Percentiles rank a stretch among this genome's conserved stretches.
These are phyloP conservation scores for Danio tinwini DNA, from an alignment of 2,797 vertebrate genomes.

Conservation along the genomic window DNA sequence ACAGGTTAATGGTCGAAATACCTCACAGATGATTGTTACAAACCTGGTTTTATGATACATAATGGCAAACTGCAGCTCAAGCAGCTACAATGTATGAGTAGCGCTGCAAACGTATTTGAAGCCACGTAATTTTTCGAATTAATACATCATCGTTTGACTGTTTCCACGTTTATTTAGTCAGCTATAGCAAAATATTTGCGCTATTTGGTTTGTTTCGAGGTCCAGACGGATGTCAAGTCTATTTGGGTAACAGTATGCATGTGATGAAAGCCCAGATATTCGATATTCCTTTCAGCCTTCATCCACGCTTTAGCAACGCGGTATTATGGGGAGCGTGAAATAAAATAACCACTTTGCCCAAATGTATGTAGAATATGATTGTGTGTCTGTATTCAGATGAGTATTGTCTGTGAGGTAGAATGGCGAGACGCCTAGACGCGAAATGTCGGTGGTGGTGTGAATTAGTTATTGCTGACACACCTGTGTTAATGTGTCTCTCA, in stretches of 20 bases:
- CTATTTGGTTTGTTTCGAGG: background rate
- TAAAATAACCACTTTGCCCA: background rate
- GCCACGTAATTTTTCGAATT: slow-evolving; percentile 37
- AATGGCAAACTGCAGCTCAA: slow-evolving; percentile 3
- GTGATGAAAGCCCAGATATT: slow-evolving; percentile 14
- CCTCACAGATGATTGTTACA: background rate
- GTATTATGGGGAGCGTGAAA: background rate
- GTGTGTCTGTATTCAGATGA: background rate
- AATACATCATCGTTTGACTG: slow-evolving; percentile 4
- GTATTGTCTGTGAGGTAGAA: slow-evolving; percentile 19
- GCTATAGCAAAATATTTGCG: background rate
- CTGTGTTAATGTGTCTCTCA: slow-evolving; percentile 34
- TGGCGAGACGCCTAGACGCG: slow-evolving; percentile 33
- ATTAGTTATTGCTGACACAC: slow-evolving; percentile 42
- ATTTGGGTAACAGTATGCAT: background rate
- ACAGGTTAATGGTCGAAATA: background rate
- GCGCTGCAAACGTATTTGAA: slow-evolving; percentile 24
- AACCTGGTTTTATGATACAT: background rate
- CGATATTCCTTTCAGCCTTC: background rate
- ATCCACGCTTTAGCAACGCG: background rate
- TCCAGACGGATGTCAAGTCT: background rate
- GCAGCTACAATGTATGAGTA: slow-evolving; percentile 5
- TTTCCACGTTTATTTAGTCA: background rate
- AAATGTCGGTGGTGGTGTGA: slow-evolving; percentile 46
- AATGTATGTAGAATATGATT: background rate